Base-by-base conservation (phyloP, 2,113 vertebrate genomes). In the Sinocyclocheilus anshuiensis region DNA sequence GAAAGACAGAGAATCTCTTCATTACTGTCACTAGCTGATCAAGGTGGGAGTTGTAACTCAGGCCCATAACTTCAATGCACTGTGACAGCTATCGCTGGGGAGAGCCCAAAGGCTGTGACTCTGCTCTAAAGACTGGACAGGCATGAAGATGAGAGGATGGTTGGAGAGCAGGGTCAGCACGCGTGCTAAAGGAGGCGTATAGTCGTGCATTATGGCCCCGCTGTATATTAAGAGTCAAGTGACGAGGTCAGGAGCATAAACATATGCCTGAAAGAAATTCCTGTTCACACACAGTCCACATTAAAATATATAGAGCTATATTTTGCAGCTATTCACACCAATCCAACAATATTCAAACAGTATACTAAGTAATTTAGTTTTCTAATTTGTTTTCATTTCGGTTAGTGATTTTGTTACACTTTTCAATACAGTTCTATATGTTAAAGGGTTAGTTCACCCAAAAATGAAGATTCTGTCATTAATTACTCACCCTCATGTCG, bases 11-110 rank as follows among this genome's bases (percentile, higher is more conserved):
- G 77, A 77, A 74, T 74, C 79, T 82, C 84, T 81, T 87, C 84
- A 88, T 88, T 88, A 88, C 79, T 78, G 87, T 88, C 84, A 88
- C 71, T 50, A 53, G 72, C 65, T 84, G 67, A 72, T 84, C 76
- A 87, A 87, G 76, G 83, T 80, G 29, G 67, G 81, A 80, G 77
- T 65, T 72, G 45, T 84, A 81, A 84, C 71, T 87, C 83, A 29
- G 69, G 29, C 55, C 7, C 85, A 59, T 77, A 79, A 71, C 39
- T 91, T 88, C 85, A 12, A 63, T 20, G 26, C 13, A 79, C 26
- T 55, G 4, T 59, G 63, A 55, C 79, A 67, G 53, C 36, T 29
- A n/a, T 65, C 84, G 77, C 63, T 42, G 22, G 26, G 77, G 63
- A 82, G 18, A 33, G 63, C 53, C 63, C 63, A 82, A 29, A 71